A percentile compares a stretch with the other conserved stretches of the same genome.
Conservation (phyloP, 2,797 vertebrate genomes). For the Okamejei kenojei region DNA sequence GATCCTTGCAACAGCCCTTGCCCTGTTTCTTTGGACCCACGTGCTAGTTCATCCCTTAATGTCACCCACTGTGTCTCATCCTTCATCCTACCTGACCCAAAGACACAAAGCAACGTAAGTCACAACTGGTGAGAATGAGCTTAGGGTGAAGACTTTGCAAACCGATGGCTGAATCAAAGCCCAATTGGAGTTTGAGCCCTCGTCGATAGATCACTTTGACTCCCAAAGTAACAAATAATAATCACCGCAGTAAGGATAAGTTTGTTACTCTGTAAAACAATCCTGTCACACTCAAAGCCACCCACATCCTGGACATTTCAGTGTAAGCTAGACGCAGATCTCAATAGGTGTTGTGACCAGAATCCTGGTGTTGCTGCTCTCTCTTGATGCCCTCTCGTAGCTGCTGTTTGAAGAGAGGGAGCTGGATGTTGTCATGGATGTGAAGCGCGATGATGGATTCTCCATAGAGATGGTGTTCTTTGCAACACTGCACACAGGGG, state of each 20-base stretch:
- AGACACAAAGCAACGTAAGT: slow-evolving; percentile 6
- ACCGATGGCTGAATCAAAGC: background rate
- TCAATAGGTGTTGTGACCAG: slow-evolving; percentile 69
- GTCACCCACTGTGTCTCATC: background rate
- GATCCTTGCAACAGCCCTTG: background rate
- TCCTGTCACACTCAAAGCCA: background rate
- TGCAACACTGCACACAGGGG: slow-evolving; percentile 49
- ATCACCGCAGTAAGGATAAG: background rate
- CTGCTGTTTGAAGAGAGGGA: slow-evolving; percentile 66
- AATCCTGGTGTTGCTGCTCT: slow-evolving; percentile 62
- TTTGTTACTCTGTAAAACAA: background rate
- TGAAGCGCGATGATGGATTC: slow-evolving; percentile 55
- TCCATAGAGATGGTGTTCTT: slow-evolving; percentile 56
- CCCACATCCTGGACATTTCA: background rate
- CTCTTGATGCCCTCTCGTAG: slow-evolving; percentile 64
- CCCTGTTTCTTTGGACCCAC: background rate
- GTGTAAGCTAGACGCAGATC: slow-evolving; percentile 61
- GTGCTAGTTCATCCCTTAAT: too few species aligned
- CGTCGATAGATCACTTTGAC: background rate
- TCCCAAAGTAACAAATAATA: background rate
- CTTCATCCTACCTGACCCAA: background rate
- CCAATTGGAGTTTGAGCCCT: background rate
- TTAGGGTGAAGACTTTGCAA: background rate
- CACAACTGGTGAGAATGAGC: background rate
- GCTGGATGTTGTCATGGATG: slow-evolving; percentile 63